Evolutionary conservation across 1,140 invertebrate genomes (phyloP), one percentile per base, ranked within the genome.

Genomic region (Maniola jurtina): DNA sequence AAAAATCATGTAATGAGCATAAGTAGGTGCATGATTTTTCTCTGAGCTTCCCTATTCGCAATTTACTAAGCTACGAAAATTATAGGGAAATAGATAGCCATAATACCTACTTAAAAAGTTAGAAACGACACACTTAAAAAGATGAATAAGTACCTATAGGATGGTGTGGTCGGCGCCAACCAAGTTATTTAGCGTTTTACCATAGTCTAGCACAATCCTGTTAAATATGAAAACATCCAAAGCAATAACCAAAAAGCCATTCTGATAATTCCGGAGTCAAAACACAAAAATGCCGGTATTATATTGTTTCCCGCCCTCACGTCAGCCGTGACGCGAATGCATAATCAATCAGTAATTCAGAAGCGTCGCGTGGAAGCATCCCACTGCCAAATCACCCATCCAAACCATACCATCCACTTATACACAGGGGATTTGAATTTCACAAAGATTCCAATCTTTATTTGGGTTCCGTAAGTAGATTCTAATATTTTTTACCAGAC

Each of bases 321-420:
- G 79, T 84, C 83, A 81, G 68, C 67, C 79, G 78, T 83, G 84
- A 85, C 79, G 76, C 68, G 85, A 88, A 83, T 88, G 83, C 82
- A 84, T 89, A 89, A 89, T 88, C 87, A 87, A 89, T 89, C 87
- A 88, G 86, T 79, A 84, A 89, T 85, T 79, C 84, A 76, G 82
- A 66, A 76, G 81, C 75, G 76, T 67, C 76, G 78, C 78, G 68
- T 62, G 69, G 65, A 67, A 58, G 63, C 62, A 65, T 62, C 61
- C 60, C 48, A 36, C 56, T 47, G 40, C 35, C 64, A 69, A 77
- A 72, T 83, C 77, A 83, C 77, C 75, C 73, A 57, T 57, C 36
- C 55, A 15, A 57, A 57, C 55, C 48, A 25, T 11, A 52, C 48
- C 25, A 55, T 55, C 55, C 6, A 57, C 35, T 77, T 54, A 78